A percentile compares a stretch with the other conserved stretches of the same genome.
Conservation (phyloP, 2,797 vertebrate species). For the Chiloscyllium punctatum region DNA sequence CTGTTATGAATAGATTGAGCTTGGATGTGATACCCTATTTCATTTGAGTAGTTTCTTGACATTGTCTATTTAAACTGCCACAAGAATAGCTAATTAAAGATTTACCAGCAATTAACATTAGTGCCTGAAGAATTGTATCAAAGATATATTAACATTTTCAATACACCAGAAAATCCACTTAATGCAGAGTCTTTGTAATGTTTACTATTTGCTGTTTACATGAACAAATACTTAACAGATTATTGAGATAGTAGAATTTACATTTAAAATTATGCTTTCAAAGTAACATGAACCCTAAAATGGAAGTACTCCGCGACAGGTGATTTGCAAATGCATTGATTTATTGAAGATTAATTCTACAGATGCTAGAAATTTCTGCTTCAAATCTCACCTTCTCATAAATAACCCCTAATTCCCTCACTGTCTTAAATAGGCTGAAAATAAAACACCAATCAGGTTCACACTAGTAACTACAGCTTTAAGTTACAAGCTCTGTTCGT, state of each 20-base stretch:
- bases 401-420: not conserved
- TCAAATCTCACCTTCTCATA: not conserved
- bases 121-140: not conserved
- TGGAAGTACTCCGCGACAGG: not conserved
- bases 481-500: not conserved
- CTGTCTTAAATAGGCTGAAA: too few relatives aligned
- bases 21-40: not conserved
- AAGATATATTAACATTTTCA: not conserved
- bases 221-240: not conserved
- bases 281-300: not conserved
- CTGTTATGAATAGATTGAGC: not conserved
- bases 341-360: not conserved
- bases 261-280: not conserved
- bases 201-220: not conserved
- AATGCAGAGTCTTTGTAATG: not conserved
- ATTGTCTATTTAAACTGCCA: not conserved
- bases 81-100: not conserved
- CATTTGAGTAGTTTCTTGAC: not conserved
- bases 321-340: not conserved
- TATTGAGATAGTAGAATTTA: not conserved
- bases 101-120: not conserved
- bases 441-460: not conserved
- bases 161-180: not conserved
- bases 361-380: not conserved
- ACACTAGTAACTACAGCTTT: not conserved